These are phyloP conservation scores for Chaetodon trifasciatus DNA, from an alignment of 2,797 vertebrate genomes.

Conservation along the genomic window DNA sequence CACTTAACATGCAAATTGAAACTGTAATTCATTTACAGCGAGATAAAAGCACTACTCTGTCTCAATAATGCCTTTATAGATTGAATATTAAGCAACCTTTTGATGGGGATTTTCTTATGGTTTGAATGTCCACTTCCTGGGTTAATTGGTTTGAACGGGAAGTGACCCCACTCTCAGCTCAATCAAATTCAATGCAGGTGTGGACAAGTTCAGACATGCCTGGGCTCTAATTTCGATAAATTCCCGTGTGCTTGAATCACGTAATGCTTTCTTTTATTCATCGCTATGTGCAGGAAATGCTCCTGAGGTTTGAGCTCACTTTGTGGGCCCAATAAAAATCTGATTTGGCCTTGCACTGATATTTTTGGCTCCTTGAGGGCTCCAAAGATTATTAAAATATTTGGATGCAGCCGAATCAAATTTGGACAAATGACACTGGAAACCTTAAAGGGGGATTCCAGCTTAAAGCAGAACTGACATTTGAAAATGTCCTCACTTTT, in stretches of 20 bases:
- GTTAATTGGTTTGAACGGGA: slow-evolving; percentile 58
- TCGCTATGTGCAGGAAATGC: too few relatives aligned
- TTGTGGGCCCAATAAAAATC: background rate
- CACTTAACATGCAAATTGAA: slow-evolving; percentile 81
- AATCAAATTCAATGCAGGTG: slow-evolving; percentile 16
- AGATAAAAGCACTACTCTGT: slow-evolving; percentile 74
- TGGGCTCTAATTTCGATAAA: slow-evolving; percentile 13
- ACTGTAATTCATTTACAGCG: slow-evolving; percentile 77
- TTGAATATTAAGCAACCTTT: slow-evolving; percentile 73
- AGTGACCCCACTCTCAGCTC: slow-evolving; percentile 16
- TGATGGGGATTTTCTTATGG: slow-evolving; percentile 57
- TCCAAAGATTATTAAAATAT: background rate
- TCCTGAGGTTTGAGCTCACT: background rate
- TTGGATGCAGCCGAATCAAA: background rate
- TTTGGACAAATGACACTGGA: background rate
- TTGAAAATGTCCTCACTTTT: background rate
- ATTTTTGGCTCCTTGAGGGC: background rate
- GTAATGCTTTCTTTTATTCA: slow-evolving; percentile 6
- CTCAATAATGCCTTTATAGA: slow-evolving; percentile 74
- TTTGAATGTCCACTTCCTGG: slow-evolving; percentile 58
- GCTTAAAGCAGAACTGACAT: background rate
- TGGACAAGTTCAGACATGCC: slow-evolving; percentile 1
- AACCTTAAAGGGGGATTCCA: background rate
- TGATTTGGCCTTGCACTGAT: background rate
- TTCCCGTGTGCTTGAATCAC: background rate